Evolutionary conservation across 2,797 vertebrate species (phyloP).

Genomic region (Chrysocyon brachyurus): DNA sequence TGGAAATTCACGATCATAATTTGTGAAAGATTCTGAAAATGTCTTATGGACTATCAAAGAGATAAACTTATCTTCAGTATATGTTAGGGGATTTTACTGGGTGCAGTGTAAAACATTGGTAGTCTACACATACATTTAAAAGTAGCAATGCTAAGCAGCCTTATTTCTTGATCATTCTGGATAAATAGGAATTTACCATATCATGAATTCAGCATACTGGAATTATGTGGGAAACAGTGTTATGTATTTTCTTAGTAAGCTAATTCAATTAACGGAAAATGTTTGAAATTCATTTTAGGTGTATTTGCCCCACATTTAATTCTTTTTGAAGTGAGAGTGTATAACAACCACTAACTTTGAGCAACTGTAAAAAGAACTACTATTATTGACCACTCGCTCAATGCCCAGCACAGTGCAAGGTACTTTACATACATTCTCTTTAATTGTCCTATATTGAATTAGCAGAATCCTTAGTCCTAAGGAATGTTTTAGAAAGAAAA

Average conservation of each 20-base stretch:
- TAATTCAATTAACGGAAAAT: background rate
- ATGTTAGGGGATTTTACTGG: background rate
- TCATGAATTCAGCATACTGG: background rate
- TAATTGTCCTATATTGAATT: background rate
- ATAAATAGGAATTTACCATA: background rate
- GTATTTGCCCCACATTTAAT: background rate
- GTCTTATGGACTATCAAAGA: background rate
- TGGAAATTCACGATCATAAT: background rate
- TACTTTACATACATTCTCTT: background rate
- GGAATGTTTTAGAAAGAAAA: background rate
- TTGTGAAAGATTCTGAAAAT: background rate
- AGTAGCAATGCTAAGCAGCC: background rate
- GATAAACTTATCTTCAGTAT: conserved; percentile 11
- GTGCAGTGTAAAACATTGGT: background rate
- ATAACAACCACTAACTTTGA: background rate
- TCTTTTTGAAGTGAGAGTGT: conserved; percentile 15
- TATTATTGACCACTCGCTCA: background rate
- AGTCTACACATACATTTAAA: background rate
- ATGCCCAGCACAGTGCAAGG: background rate
- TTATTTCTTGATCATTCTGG: background rate
- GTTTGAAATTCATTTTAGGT: background rate
- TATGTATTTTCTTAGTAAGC: conserved; percentile 48
- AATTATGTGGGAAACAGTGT: background rate
- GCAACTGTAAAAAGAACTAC: background rate
- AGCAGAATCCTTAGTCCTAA: background rate